Evolutionary conservation across 2,113 vertebrate species (phyloP).

Genomic region (Ptychochromis oligacanthus): DNA sequence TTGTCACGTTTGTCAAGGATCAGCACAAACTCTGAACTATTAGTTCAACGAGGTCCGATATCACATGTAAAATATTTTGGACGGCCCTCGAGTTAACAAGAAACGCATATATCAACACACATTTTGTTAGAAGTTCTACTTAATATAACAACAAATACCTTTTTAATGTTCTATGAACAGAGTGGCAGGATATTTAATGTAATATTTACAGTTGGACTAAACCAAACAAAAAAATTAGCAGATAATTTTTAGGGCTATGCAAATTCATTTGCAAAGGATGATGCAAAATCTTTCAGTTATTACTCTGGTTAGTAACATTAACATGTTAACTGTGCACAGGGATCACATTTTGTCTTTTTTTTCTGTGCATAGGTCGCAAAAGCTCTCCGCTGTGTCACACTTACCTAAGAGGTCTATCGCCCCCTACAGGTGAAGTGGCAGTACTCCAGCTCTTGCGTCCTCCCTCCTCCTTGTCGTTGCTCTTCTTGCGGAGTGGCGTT

Average conservation of each 20-base stretch:
- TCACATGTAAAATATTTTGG: too few relatives aligned
- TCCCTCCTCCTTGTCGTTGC: constrained; percentile 85
- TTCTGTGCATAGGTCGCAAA: not conserved
- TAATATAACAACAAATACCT: not conserved
- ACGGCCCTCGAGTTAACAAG: not conserved
- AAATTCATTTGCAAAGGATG: too few relatives aligned
- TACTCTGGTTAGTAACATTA: too few relatives aligned
- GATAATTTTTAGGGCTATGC: too few relatives aligned
- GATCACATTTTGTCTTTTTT: not conserved
- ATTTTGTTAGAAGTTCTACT: not conserved
- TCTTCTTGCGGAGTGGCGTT: constrained; percentile 85
- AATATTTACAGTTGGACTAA: not conserved
- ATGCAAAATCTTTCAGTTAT: too few relatives aligned
- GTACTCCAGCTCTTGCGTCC: constrained; percentile 93
- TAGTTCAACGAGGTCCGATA: too few relatives aligned
- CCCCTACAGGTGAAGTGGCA: constrained; percentile 88
- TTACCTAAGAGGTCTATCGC: constrained; percentile 93
- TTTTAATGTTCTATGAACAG: not conserved
- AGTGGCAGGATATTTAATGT: too few relatives aligned
- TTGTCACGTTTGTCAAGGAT: too few relatives aligned
- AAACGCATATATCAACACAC: not conserved
- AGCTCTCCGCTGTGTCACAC: not conserved
- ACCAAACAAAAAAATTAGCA: not conserved
- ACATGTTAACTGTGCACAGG: too few relatives aligned
- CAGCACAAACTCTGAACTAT: too few relatives aligned